These are phyloP conservation scores for Hydropsyche betteni DNA, from an alignment of 2,888 invertebrate genomes.

Conservation along the genomic window DNA sequence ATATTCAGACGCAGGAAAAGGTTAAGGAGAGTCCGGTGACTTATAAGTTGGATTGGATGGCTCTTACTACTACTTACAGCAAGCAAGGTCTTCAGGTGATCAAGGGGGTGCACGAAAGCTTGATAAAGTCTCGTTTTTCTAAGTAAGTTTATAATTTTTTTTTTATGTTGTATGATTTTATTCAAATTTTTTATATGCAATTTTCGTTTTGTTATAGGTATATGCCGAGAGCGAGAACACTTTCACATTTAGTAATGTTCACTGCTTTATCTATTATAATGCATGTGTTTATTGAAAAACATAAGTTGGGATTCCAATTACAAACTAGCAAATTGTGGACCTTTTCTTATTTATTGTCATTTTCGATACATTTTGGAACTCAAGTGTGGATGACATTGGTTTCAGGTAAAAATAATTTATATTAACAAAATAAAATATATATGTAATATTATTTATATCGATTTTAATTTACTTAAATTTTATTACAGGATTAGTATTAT, in stretches of 20 bases:
- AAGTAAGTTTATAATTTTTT: neutral
- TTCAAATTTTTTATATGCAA: neutral
- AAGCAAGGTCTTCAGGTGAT: constrained; percentile 53
- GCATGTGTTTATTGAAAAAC: neutral
- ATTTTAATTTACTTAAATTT: constrained; percentile 8
- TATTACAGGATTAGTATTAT: constrained; percentile 79
- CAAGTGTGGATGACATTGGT: constrained; percentile 95
- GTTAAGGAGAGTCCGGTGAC: constrained; percentile 59
- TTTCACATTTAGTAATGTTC: neutral
- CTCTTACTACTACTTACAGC: constrained; percentile 63
- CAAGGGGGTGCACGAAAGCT: neutral
- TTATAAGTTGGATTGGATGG: constrained; percentile 64
- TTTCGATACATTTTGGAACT: constrained; percentile 84
- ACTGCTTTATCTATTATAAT: neutral
- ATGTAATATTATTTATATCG: constrained; percentile 25
- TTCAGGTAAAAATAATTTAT: constrained; percentile 70
- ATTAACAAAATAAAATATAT: constrained; percentile 16
- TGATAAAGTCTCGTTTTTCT: neutral
- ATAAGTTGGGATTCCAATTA: constrained; percentile 42
- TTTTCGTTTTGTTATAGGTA: neutral
- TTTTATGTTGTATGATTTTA: neutral
- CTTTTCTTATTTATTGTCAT: constrained; percentile 79
- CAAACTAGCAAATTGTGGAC: constrained; percentile 59
- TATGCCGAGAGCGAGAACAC: neutral
- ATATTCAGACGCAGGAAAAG: constrained; percentile 58